Base-by-base conservation (phyloP, 2,888 invertebrate genomes). In the Calliopum simillimum region DNA sequence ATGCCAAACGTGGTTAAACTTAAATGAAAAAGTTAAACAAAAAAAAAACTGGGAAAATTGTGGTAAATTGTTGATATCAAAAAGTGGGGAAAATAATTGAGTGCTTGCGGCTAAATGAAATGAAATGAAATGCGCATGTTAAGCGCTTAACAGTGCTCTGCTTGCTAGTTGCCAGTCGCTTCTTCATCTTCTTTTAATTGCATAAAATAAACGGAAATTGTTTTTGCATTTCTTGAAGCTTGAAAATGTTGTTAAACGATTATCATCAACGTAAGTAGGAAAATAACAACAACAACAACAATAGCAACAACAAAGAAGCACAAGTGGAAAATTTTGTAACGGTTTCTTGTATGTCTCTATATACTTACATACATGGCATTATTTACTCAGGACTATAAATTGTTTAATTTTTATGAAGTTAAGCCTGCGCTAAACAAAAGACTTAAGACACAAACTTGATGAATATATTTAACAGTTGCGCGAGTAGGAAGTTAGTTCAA, bases 161-260 rank as follows among this genome's bases (percentile, higher is more conserved):
- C 43, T 21, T 44, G 53, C 8, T 41, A n/a, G 41, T 41, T 13
- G 53, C 14, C 53, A 41, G 41, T 53, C 43, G n/a, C 43, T 13
- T 23, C 56, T 56, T 23, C 56, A 25, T 56, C 56, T 25, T 23
- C 56, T 56, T 21, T 25, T 55, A 65, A 65, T 65, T 67, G 59
- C 59, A 58, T n/a, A 47, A 47, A 47, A 53, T 25, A 64, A 63
- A 19, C n/a, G 49, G 49, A 51, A 63, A 14, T 49, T 21, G 47
- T 67, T 67, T 58, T 59, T 47, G 49, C 59, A 58, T 59, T 58
- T 67, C 67, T 47, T 67, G 67, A 59, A 59, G 67, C 67, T 67
- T 67, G 67, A 67, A 67, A 67, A 75, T 76, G 77, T 75, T 78
- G 78, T 77, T 79, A 82, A 82, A 82, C 84, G 83, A 80, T 82